Conservation (phyloP, 2,797 vertebrate species). For the Tiaroga cobitis region DNA sequence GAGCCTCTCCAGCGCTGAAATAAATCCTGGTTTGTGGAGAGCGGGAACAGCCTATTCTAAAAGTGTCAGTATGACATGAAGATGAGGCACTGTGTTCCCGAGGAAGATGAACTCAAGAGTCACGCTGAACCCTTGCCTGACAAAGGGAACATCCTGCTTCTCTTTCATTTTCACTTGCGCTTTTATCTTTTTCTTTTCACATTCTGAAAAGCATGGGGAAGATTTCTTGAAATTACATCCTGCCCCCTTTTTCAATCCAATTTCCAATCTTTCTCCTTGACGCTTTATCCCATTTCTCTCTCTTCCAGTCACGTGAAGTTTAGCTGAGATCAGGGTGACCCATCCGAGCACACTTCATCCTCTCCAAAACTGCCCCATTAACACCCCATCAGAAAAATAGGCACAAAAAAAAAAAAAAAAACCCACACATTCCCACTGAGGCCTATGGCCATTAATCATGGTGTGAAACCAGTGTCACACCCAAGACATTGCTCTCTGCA, state of each 20-base stretch:
- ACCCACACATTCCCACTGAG: not conserved
- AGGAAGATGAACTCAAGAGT: conserved; percentile 46
- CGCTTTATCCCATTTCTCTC: conserved; percentile 29
- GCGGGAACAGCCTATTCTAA: conserved; percentile 38
- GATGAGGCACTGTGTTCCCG: conserved; percentile 48
- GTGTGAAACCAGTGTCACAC: conserved; percentile 6
- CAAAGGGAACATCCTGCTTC: conserved; percentile 49
- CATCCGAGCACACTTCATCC: not conserved
- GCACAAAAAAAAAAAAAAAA: not conserved
- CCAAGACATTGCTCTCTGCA: not conserved
- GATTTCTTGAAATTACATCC: conserved; percentile 46
- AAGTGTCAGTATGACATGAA: conserved; percentile 55
- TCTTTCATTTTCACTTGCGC: conserved; percentile 30
- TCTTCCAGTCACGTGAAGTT: conserved; percentile 4
- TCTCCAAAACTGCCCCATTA: conserved; percentile 33
- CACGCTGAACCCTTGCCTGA: conserved; percentile 47
- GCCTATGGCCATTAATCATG: conserved; percentile 34
- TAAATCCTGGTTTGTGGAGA: not conserved
- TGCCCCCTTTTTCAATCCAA: conserved; percentile 19
- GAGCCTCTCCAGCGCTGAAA: conserved; percentile 4
- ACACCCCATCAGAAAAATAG: conserved; percentile 15
- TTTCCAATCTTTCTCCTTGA: conserved; percentile 18
- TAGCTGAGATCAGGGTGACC: conserved; percentile 53
- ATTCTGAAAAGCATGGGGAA: not conserved
- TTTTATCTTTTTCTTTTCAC: conserved; percentile 35